phyloP scores from a whole-genome alignment of 2,888 invertebrate species.

The Leucozona laternaria region DNA sequence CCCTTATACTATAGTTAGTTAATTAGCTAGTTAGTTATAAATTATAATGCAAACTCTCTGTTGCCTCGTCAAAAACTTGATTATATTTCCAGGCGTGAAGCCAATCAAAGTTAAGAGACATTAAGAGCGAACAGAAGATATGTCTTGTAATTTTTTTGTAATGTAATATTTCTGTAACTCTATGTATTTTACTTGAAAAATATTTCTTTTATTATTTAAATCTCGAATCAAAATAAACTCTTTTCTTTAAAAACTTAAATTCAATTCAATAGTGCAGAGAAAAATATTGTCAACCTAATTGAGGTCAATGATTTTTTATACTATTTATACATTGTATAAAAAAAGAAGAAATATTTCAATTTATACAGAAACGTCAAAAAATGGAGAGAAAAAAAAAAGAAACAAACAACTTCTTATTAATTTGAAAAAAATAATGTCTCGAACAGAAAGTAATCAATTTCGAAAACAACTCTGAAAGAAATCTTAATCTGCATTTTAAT shows the following conservation, averaged over 20 bases:
- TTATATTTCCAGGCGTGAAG: too few species aligned
- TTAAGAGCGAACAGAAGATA: too few species aligned
- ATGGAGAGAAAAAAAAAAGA: background rate
- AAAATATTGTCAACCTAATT: background rate
- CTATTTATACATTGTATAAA: background rate
- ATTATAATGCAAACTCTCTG: too few species aligned
- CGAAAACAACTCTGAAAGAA: slow-evolving; percentile 50
- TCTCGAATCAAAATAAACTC: too few species aligned
- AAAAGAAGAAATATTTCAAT: background rate
- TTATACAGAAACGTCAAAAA: background rate
- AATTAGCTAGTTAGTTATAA: too few species aligned
- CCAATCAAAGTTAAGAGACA: too few species aligned
- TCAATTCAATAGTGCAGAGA: background rate
- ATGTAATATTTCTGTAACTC: too few species aligned
- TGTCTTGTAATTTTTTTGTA: too few species aligned
- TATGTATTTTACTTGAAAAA: too few species aligned
- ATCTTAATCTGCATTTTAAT: slow-evolving; percentile 68
- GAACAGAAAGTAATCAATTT: slow-evolving; percentile 16
- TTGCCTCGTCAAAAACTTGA: too few species aligned
- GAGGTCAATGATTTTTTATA: slow-evolving; percentile 1
- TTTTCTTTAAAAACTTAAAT: background rate
- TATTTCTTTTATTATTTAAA: too few species aligned
- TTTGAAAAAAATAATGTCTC: background rate
- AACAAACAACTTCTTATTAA: background rate
- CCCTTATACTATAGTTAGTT: too few species aligned